Conservation (phyloP, 2,888 invertebrate species). For the Caenorhabditis wallacei region DNA sequence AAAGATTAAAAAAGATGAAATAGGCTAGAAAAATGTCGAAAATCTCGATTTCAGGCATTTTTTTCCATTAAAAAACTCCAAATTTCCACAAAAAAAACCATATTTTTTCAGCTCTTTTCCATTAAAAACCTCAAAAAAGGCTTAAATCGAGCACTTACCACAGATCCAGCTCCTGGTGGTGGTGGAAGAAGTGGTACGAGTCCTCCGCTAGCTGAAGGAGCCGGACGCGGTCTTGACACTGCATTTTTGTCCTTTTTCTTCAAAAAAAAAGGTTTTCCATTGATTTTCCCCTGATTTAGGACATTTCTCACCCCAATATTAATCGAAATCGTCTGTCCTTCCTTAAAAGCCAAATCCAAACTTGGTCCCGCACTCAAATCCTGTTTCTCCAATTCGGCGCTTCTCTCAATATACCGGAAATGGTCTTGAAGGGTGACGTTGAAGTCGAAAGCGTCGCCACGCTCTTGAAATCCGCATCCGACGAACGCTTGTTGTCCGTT, state of each 20-base stretch:
- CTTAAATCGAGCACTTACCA: too few species aligned
- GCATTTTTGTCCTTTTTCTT: slow-evolving; percentile 68
- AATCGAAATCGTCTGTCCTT: slow-evolving; percentile 99
- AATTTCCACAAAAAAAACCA: too few species aligned
- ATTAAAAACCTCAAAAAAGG: neutral
- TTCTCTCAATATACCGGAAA: slow-evolving; percentile 87
- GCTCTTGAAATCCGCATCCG: slow-evolving; percentile 96
- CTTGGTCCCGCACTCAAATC: slow-evolving; percentile 85
- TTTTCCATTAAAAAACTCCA: too few species aligned
- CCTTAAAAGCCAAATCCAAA: slow-evolving; percentile 97
- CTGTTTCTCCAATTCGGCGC: slow-evolving; percentile 88
- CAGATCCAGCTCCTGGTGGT: slow-evolving; percentile 75
- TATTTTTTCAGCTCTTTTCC: too few species aligned
- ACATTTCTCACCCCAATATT: slow-evolving; percentile 88
- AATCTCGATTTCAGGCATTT: too few species aligned
- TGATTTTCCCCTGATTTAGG: neutral
- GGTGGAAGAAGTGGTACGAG: slow-evolving; percentile 80
- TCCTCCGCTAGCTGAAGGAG: slow-evolving; percentile 66
- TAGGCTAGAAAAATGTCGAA: too few species aligned
- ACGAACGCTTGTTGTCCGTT: slow-evolving; percentile 89
- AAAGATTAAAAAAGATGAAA: too few species aligned
- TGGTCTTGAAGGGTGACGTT: slow-evolving; percentile 92
- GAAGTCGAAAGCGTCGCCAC: slow-evolving; percentile 98
- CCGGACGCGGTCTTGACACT: slow-evolving; percentile 62
- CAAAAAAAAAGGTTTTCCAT: slow-evolving; percentile 6